Base-by-base conservation (phyloP, 1,140 invertebrate species). In the Epicauta chinensis region DNA sequence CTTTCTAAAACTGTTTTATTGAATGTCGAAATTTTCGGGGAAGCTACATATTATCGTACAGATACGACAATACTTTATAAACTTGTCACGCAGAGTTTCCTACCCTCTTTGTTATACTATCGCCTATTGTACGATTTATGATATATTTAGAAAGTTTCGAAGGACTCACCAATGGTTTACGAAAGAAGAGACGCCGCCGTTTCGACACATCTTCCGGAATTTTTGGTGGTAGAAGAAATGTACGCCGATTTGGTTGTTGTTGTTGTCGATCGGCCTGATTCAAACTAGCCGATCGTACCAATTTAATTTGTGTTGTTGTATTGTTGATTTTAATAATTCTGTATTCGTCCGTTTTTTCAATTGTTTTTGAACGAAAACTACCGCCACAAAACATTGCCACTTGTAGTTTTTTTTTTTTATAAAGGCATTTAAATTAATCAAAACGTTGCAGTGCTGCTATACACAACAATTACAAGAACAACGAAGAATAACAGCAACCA, bases 361-460 rank as follows among this genome's bases (percentile, higher is more conserved):
- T 43, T 10, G 59, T 57, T 46, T 62, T 65, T 9, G 60, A 56
- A 12, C 62, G 37, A 46, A 64, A 64, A 56, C 64, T 66, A 32
- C 64, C 64, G 31, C 64, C 62, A 48, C 62, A 66, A 43, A 66
- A 62, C 61, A 63, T 61, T 16, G 39, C 48, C 34, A 36, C 45
- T 38, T n/a, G n/a, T n/a, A n/a, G n/a, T n/a, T n/a, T 38, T 23
- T 13, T 39, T 11, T n/a, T 29, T 29, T 3, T 23, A 42, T 23
- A 40, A 2, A 40, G 3, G 17, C 6, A 32, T 32, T 7, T 32
- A 32, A n/a, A 7, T 6, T n/a, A n/a, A 7, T 7, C 6, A 32
- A 7, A 32, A 32, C 6, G 6, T 7, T 7, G n/a, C n/a, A n/a
- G n/a, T n/a, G n/a, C n/a, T n/a, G n/a, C n/a, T n/a, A n/a, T n/a